Evolutionary conservation across 2,113 vertebrate genomes (phyloP).

Genomic region (Indicator indicator): DNA sequence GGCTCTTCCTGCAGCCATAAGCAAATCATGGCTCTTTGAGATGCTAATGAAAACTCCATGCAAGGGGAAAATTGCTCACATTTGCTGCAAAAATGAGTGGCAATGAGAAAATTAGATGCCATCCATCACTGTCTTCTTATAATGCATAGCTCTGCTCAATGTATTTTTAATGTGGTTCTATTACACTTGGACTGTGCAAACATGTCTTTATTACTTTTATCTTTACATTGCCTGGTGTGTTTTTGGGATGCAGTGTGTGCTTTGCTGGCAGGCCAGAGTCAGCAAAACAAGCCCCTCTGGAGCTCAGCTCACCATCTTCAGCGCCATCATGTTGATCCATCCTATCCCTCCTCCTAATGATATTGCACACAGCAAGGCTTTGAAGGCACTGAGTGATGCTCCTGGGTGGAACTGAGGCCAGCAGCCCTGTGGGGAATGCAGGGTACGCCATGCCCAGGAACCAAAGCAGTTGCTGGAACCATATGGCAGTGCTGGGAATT

Average conservation of each 20-base stretch:
- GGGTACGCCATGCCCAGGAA: neutral
- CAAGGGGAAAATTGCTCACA: slow-evolving; percentile 39
- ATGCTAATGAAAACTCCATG: slow-evolving; percentile 56
- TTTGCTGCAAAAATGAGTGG: slow-evolving; percentile 58
- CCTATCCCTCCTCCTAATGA: neutral
- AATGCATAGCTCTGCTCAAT: neutral
- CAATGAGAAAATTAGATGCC: slow-evolving; percentile 37
- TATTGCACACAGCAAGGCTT: neutral
- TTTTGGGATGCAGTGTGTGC: neutral
- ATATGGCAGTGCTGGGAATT: neutral
- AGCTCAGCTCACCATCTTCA: neutral
- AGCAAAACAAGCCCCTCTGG: neutral
- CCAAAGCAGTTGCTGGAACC: slow-evolving; percentile 12
- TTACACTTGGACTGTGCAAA: neutral
- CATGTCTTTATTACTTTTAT: neutral
- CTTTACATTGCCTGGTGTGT: neutral
- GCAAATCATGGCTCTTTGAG: slow-evolving; percentile 44
- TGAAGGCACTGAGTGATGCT: neutral
- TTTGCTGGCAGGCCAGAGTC: neutral
- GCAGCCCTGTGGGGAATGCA: neutral
- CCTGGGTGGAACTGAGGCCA: neutral
- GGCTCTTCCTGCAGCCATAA: slow-evolving; percentile 63
- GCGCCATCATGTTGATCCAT: neutral
- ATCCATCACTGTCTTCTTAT: slow-evolving; percentile 12
- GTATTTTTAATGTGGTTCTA: slow-evolving; percentile 25